Conservation (phyloP, 2,113 vertebrate genomes). For the Cephalopholis sonnerati region DNA sequence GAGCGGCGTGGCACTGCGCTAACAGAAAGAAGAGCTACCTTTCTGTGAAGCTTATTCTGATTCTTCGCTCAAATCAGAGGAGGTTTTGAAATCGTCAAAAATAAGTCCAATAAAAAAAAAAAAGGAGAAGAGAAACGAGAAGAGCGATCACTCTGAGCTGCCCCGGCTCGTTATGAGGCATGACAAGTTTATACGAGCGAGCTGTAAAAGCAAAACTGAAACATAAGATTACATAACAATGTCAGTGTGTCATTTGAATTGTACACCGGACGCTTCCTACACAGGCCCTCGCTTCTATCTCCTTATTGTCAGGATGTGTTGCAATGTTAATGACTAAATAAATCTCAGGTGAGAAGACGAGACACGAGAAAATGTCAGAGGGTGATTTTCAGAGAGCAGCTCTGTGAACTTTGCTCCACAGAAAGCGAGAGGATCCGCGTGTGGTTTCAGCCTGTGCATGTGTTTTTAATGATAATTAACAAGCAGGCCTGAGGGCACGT, state of each 20-base stretch:
- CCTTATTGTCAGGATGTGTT: background rate
- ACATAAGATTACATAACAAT: background rate
- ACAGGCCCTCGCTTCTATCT: background rate
- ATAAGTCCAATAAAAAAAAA: background rate
- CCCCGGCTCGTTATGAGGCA: background rate
- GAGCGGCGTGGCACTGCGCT: background rate
- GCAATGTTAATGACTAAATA: background rate
- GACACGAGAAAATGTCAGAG: background rate
- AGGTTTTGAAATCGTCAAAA: conserved; percentile 40
- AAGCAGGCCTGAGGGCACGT: conserved; percentile 7
- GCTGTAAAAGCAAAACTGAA: conserved; percentile 54
- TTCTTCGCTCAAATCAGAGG: conserved; percentile 6
- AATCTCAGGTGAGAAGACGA: background rate
- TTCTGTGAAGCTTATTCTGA: background rate
- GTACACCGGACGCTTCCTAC: background rate
- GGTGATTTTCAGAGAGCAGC: background rate
- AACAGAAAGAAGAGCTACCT: conserved; percentile 6
- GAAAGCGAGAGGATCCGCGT: background rate
- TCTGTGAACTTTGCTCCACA: conserved; percentile 16
- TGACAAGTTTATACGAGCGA: background rate
- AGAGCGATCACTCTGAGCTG: background rate
- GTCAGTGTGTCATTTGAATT: background rate
- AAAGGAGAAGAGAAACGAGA: conserved; percentile 63
- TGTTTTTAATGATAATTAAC: conserved; percentile 38
- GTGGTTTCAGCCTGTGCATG: background rate